phyloP scores from a whole-genome alignment of 2,113 vertebrate species.

The Xyrauchen texanus region DNA sequence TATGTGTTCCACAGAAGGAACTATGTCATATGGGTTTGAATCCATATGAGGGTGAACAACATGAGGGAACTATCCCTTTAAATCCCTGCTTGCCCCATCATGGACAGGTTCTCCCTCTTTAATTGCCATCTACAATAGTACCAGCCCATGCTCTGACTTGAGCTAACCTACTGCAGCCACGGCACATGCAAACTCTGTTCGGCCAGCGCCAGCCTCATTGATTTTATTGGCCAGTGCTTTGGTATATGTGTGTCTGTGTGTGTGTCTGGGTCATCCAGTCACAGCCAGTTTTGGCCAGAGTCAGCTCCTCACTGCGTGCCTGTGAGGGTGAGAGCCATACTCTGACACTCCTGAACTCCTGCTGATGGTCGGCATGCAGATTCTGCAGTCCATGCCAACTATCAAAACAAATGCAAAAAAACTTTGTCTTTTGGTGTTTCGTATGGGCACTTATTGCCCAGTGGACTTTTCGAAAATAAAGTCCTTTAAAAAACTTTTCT shows the following conservation, averaged over 20 bases:
- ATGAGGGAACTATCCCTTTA: neutral
- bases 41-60: too few relatives aligned
- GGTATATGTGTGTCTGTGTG: conserved; percentile 20
- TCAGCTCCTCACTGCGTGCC: conserved; percentile 50
- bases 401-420: neutral
- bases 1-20: too few relatives aligned
- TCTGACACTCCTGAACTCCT: conserved; percentile 11
- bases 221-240: conserved; percentile 62
- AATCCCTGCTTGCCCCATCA: neutral
- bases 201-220: conserved; percentile 67
- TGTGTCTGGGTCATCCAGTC: conserved; percentile 48
- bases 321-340: conserved; percentile 1
- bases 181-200: conserved; percentile 33
- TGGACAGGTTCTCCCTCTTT: neutral
- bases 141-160: conserved; percentile 19
- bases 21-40: too few relatives aligned
- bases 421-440: neutral
- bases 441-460: too few relatives aligned
- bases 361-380: conserved; percentile 4
- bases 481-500: too few relatives aligned
- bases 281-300: conserved; percentile 64
- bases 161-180: conserved; percentile 19
- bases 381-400: neutral
- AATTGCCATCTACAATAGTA: conserved; percentile 3
- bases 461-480: too few relatives aligned